Evolutionary conservation across 1,140 invertebrate genomes (phyloP), one percentile per base, ranked within the genome.

Genomic region (Drosophila aff.): DNA sequence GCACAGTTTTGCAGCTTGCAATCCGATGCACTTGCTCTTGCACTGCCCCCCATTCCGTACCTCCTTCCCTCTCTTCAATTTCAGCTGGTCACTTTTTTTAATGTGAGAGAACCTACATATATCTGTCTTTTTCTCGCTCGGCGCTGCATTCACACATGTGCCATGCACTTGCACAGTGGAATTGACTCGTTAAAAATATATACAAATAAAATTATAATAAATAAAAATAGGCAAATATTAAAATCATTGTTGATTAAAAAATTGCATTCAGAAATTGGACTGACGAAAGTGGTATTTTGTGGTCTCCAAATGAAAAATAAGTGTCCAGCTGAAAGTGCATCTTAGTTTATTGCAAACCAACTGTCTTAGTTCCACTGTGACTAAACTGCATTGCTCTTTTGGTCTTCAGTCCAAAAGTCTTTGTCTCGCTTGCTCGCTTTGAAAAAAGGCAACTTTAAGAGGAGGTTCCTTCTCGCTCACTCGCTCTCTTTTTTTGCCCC

Each of bases 111-210:
- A 46, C 33, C 41, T 60, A 13, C 33, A 40, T 76, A 44, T 71
- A 44, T 52, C 60, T 18, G 47, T 77, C 67, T 33, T 46, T 31
- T 26, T 76, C 44, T 26, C 44, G 50, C 16, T 26, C 8, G 36
- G 44, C 40, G 28, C 26, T 77, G 67, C 76, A 73, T 41, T 66
- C 44, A 53, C 43, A 41, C 23, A 33, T 63, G 38, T n/a, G 44
- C 31, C 63, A 67, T 86, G 83, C 76, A 86, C 23, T 43, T 50
- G 62, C 50, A 85, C 83, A 72, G 62, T 87, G 79, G 36, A 4
- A 1, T 13, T 5, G 9, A 26, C 4, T 26, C 21, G 21, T 9
- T n/a, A 0, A 23, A 1, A n/a, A 1, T 11, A 31, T 18, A 28
- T 2, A 41, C 0, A 26, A 40, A 65, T 16, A 16, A 4, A 49